Evolutionary conservation across 2,797 vertebrate genomes (phyloP), one percentile per base, ranked within the genome.

Genomic region (Merluccius polli): DNA sequence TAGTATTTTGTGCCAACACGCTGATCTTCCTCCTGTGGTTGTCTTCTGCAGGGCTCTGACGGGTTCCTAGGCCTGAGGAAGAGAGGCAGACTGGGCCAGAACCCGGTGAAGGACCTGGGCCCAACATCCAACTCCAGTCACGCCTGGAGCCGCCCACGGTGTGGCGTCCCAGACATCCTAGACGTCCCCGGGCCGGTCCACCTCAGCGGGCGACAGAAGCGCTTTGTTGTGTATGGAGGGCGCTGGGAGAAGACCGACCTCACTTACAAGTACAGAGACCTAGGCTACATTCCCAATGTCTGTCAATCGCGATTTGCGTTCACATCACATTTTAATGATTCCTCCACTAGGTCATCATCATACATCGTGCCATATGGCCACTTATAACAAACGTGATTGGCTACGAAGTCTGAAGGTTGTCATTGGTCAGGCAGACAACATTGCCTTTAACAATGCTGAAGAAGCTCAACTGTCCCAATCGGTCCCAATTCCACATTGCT

Each of bases 201-300:
- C 13, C 59, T 84, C 8, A 85, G n/a, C 0, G 87, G 87, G 2
- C 91, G 86, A 2, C 94, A 93, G 84, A 95, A 95, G 74, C 93
- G 96, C 52, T 98, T 95, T 0, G 94, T 96, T 35, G 90, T 97
- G 72, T 94, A 95, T 0, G 96, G 96, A 0, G 95, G 94, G 1
- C 95, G 94, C 65, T 93, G 95, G 93, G 94, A 95, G 76, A 97
- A 94, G 89, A 94, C 83, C 0, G 90, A 96, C 79, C 94, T 98
- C 86, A 97, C 96, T 33, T 98, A 98, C 92, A 96, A 94, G 96
- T 98, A 95, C 87, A 74, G 32, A 59, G 21, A 71, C 18, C 52
- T n/a, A 21, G 52, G n/a, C 1, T 59, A 1, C 7, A 7, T 24
- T n/a, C 21, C 21, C 24, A 27, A 27, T 65, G 52, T 59, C 52